phyloP scores from a whole-genome alignment of 2,888 invertebrate species.

The Latrodectus elegans region DNA sequence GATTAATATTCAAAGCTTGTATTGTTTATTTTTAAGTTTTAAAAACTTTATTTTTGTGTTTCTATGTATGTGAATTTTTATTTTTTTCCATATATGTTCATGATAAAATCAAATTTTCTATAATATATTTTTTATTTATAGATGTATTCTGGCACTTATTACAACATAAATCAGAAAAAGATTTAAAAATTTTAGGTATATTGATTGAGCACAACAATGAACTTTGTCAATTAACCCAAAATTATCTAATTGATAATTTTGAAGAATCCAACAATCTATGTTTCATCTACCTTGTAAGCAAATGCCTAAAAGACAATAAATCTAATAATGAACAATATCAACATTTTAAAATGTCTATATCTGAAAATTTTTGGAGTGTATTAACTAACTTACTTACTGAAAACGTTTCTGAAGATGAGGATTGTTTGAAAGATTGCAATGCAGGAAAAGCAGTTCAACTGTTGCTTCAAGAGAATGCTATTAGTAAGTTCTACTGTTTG shows the following conservation, averaged over 20 bases:
- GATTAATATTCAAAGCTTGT: too few relatives aligned
- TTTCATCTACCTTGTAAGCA: slow-evolving; percentile 36
- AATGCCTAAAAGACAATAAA: slow-evolving; percentile 19
- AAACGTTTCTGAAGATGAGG: background rate
- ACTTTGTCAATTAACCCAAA: slow-evolving; percentile 20
- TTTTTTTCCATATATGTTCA: background rate
- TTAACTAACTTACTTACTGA: slow-evolving; percentile 11
- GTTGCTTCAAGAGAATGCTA: slow-evolving; percentile 9
- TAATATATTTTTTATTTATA: slow-evolving; percentile 17
- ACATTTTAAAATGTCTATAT: slow-evolving; percentile 13
- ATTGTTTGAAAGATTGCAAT: slow-evolving; percentile 10
- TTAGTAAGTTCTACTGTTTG: slow-evolving; percentile 11
- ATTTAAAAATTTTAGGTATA: slow-evolving; percentile 28
- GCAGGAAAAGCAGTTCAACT: slow-evolving; percentile 21
- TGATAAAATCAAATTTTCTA: background rate
- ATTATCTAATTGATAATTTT: slow-evolving; percentile 1
- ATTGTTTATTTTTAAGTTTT: too few relatives aligned
- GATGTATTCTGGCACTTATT: slow-evolving; percentile 38
- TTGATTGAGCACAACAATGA: slow-evolving; percentile 27
- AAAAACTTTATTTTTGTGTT: too few relatives aligned
- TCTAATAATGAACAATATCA: slow-evolving; percentile 16
- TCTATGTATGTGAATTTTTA: too few relatives aligned
- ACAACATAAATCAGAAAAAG: slow-evolving; percentile 24
- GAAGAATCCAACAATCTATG: slow-evolving; percentile 1
- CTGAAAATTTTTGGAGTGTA: slow-evolving; percentile 9